Percentiles rank a stretch among this genome's conserved stretches.
Conservation (phyloP, 2,113 vertebrate genomes). For the Cebus imitator region DNA sequence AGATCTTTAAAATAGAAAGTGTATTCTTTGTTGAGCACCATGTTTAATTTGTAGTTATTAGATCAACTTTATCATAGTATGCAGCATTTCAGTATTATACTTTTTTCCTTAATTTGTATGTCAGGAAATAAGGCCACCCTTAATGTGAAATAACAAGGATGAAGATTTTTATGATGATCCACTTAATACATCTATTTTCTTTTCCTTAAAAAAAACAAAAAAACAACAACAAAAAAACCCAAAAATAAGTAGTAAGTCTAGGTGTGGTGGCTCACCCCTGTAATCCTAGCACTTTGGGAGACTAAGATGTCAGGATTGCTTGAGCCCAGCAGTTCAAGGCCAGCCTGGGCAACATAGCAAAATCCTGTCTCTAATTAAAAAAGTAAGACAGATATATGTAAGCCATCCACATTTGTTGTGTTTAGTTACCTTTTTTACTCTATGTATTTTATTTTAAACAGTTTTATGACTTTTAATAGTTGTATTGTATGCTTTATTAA, state of each 20-base stretch:
- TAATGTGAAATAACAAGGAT: no score
- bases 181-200: no score
- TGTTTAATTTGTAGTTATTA: neutral
- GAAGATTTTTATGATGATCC: no score
- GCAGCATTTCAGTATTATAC: neutral
- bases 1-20: neutral
- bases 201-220: no score
- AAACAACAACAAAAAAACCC: no score
- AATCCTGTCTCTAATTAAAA: no score
- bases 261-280: no score
- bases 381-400: neutral
- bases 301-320: no score
- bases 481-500: neutral
- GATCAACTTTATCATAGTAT: neutral
- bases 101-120: neutral
- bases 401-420: neutral
- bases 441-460: slow-evolving; percentile 1
- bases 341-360: no score
- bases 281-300: no score
- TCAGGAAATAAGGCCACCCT: neutral
- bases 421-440: neutral
- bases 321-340: no score
- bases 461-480: neutral
- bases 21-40: neutral
- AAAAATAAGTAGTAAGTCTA: no score